These are phyloP conservation scores for Stegophylla sp. DNA, from an alignment of 2,888 invertebrate species.

Conservation along the genomic window DNA sequence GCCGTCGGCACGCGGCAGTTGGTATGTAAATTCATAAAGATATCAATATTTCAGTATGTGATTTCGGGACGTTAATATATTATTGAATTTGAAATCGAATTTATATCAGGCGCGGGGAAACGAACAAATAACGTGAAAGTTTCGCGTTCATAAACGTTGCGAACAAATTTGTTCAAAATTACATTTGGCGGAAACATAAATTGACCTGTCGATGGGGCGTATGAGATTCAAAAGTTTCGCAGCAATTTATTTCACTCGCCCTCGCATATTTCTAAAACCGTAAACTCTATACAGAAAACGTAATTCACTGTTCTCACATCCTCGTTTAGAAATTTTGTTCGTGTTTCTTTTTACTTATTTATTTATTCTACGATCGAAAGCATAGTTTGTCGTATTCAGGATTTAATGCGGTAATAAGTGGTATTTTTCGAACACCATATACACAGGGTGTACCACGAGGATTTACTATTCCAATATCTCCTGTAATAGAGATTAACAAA, in stretches of 20 bases:
- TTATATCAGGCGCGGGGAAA: background rate
- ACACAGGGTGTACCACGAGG: no score
- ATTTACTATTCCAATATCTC: no score
- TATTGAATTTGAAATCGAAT: conserved; percentile 43
- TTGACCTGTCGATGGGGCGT: conserved; percentile 22
- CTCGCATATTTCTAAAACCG: background rate
- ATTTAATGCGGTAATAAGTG: no score
- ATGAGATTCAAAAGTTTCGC: background rate
- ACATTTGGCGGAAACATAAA: conserved; percentile 19
- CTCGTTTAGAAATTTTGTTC: background rate
- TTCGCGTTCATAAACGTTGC: background rate
- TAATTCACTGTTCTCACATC: background rate
- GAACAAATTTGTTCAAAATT: conserved; percentile 21
- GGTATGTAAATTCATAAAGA: conserved; percentile 30
- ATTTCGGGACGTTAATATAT: conserved; percentile 26
- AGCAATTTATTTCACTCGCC: background rate
- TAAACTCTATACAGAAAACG: background rate
- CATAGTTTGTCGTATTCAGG: no score
- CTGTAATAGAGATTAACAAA: no score
- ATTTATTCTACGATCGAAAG: no score
- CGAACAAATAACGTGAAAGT: conserved; percentile 19
- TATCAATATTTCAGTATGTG: conserved; percentile 27
- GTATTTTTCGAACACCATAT: no score
- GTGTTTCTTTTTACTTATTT: no score
- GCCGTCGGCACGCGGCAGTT: no score